These are phyloP conservation scores for Mesoclemmys tuberculata DNA, from an alignment of 2,113 vertebrate species.

Conservation along the genomic window DNA sequence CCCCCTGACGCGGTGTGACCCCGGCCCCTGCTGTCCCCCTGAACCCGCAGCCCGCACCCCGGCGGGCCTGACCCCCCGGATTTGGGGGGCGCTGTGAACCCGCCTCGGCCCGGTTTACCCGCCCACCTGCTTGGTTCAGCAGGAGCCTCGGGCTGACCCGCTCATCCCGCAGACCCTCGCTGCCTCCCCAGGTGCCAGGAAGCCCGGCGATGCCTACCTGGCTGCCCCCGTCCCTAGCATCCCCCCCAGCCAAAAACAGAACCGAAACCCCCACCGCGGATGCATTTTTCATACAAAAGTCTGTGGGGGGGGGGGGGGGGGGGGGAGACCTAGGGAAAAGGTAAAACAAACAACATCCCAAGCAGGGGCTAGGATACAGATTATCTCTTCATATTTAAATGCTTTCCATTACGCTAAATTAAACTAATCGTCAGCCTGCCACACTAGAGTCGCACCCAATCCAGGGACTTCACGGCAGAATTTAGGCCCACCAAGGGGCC, in stretches of 20 bases:
- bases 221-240: neutral
- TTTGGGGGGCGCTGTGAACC: too few relatives aligned
- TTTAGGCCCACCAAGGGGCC: neutral
- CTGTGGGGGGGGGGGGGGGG: neutral
- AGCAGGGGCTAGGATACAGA: neutral
- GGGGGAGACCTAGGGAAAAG: neutral
- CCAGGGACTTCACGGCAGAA: neutral
- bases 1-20: too few relatives aligned
- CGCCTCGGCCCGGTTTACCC: too few relatives aligned
- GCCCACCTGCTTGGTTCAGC: neutral
- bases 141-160: neutral
- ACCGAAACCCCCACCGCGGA: too few relatives aligned
- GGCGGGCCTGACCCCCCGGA: too few relatives aligned
- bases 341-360: neutral
- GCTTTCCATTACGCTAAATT: neutral
- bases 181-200: neutral
- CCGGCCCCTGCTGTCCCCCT: too few relatives aligned
- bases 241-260: neutral
- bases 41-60: too few relatives aligned
- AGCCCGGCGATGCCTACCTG: neutral
- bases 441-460: neutral
- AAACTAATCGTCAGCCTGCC: neutral
- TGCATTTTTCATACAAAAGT: neutral
- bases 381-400: neutral
- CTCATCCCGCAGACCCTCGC: neutral